A percentile compares a stretch with the other conserved stretches of the same genome.
These are phyloP conservation scores for Lagorchestes hirsutus DNA, from an alignment of 2,797 vertebrate genomes.

Conservation along the genomic window DNA sequence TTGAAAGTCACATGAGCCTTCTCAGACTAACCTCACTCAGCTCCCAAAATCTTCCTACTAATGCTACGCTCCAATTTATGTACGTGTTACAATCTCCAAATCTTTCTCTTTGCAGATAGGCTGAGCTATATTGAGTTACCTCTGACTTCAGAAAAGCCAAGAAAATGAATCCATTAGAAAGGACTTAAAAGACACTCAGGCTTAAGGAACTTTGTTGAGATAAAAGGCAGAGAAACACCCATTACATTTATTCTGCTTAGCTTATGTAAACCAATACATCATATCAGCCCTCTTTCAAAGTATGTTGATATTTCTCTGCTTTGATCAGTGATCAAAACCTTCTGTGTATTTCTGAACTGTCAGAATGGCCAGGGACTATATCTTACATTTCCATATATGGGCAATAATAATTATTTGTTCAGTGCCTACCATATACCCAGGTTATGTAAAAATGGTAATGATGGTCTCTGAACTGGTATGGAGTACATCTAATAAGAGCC, in stretches of 20 bases:
- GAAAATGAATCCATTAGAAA: slow-evolving; percentile 6
- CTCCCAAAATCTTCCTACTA: slow-evolving; percentile 15
- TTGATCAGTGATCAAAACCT: slow-evolving; percentile 4
- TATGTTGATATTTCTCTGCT: slow-evolving; percentile 29
- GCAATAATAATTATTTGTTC: background rate
- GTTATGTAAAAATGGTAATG: background rate
- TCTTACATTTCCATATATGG: background rate
- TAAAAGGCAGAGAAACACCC: background rate
- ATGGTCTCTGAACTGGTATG: background rate
- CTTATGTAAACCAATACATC: background rate
- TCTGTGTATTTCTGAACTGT: background rate
- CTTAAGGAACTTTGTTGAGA: slow-evolving; percentile 10
- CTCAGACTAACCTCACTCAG: background rate
- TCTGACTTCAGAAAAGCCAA: background rate
- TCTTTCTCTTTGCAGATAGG: background rate
- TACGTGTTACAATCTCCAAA: background rate
- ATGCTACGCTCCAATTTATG: background rate
- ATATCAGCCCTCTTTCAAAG: background rate
- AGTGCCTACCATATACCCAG: background rate
- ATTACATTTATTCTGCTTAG: background rate
- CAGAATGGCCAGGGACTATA: background rate
- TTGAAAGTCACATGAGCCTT: slow-evolving; percentile 10
- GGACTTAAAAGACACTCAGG: background rate
- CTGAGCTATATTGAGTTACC: background rate
- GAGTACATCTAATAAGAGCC: background rate